A percentile compares a stretch with the other conserved stretches of the same genome.
These are phyloP conservation scores for Aphelinus certus DNA, from an alignment of 1,140 invertebrate species.

Conservation along the genomic window DNA sequence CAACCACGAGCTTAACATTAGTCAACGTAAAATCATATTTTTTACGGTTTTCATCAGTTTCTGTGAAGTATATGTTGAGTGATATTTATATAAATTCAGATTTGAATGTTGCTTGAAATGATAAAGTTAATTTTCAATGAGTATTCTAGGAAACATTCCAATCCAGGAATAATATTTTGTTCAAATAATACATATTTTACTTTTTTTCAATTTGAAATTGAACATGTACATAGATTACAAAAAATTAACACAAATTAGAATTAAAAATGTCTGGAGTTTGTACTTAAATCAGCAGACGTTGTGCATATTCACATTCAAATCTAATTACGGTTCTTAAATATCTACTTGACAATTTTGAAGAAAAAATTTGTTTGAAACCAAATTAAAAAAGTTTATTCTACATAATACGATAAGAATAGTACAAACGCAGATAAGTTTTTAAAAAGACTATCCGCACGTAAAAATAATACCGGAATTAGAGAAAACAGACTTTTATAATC, in stretches of 20 bases:
- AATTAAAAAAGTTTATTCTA: slow-evolving; percentile 40
- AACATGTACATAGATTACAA: slow-evolving; percentile 3
- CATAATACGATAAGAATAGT: slow-evolving; percentile 34
- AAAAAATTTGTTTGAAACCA: slow-evolving; percentile 21
- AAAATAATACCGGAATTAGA: slow-evolving; percentile 29
- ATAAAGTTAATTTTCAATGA: not conserved
- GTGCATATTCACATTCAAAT: slow-evolving; percentile 1
- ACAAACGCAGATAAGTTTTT: slow-evolving; percentile 28
- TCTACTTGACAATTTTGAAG: not conserved
- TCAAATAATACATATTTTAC: not conserved
- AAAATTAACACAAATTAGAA: slow-evolving; percentile 12
- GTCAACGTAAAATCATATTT: slow-evolving; percentile 2
- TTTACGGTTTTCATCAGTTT: not conserved
- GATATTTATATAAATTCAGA: not conserved
- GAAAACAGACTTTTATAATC: slow-evolving; percentile 35
- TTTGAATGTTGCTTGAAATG: not conserved
- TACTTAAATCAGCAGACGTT: not conserved
- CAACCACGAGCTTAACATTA: slow-evolving; percentile 20
- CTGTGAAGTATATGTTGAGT: slow-evolving; percentile 1
- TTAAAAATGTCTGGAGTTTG: slow-evolving; percentile 9
- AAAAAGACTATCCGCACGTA: slow-evolving; percentile 16
- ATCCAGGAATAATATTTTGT: not conserved
- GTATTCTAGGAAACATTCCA: not conserved
- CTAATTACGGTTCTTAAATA: slow-evolving; percentile 3
- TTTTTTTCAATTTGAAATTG: slow-evolving; percentile 15